Conservation (phyloP, 1,140 invertebrate genomes). For the Hesperophylax magnus region DNA sequence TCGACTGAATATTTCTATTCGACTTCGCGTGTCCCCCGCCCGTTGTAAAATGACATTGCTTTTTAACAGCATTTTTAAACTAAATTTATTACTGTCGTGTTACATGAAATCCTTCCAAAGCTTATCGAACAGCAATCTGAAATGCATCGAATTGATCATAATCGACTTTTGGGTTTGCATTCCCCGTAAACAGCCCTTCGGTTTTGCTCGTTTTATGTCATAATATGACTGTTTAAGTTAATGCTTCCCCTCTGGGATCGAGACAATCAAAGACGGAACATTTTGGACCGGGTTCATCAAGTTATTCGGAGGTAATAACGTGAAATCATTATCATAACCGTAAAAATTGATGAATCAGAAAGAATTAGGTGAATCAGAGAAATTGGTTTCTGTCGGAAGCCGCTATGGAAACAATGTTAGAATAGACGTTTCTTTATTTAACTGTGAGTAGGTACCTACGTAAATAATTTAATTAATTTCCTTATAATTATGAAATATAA, state of each 20-base stretch:
- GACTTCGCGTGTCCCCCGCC: conserved; percentile 21
- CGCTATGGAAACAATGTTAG: no score
- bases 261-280: neutral
- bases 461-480: no score
- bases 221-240: neutral
- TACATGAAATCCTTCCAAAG: neutral
- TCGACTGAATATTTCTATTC: conserved; percentile 7
- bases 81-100: conserved; percentile 25
- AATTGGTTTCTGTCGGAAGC: no score
- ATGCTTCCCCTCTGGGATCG: conserved; percentile 3
- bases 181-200: neutral
- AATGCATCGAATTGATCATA: neutral
- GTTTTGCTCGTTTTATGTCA: neutral
- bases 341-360: no score
- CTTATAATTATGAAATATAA: no score
- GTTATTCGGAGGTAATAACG: no score
- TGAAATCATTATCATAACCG: no score
- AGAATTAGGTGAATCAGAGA: no score
- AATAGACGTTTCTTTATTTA: no score
- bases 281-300: no score
- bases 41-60: conserved; percentile 33
- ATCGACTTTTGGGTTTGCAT: neutral
- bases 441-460: no score
- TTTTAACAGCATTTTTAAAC: conserved; percentile 33
- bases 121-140: conserved; percentile 10